phyloP scores from a whole-genome alignment of 2,113 vertebrate species.

The Ancistrus triradiatus region DNA sequence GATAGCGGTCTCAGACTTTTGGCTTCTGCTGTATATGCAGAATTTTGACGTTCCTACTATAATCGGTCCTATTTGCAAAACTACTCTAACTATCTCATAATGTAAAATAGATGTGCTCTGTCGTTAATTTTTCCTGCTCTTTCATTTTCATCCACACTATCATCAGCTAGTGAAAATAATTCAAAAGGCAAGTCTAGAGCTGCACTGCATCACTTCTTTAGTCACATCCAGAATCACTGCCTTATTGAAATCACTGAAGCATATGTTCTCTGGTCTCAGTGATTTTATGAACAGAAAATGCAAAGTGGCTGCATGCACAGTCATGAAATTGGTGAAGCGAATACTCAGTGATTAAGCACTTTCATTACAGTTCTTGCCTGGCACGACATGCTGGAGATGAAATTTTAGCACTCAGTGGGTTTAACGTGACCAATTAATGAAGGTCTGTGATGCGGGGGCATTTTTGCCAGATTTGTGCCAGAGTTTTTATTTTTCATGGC shows the following conservation, averaged over 20 bases:
- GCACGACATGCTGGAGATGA: conserved; percentile 40
- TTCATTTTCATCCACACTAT: neutral
- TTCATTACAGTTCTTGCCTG: conserved; percentile 39
- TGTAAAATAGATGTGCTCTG: neutral
- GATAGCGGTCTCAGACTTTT: no score
- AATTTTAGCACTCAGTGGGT: conserved; percentile 41
- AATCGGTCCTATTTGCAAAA: neutral
- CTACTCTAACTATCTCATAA: neutral
- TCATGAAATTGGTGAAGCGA: conserved; percentile 36
- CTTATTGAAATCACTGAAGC: conserved; percentile 15
- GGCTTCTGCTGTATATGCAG: no score
- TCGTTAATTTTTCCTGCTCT: neutral
- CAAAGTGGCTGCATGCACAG: conserved; percentile 30
- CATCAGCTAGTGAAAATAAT: conserved; percentile 17
- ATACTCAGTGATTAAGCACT: conserved; percentile 41
- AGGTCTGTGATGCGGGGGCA: conserved; percentile 37
- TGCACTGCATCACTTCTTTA: conserved; percentile 9
- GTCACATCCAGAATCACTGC: conserved; percentile 14
- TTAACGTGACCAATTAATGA: conserved; percentile 47
- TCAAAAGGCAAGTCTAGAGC: neutral
- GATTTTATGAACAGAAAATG: conserved; percentile 30
- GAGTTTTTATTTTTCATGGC: conserved; percentile 45
- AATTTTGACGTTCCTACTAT: neutral
- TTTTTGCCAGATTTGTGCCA: conserved; percentile 34
- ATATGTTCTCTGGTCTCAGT: conserved; percentile 23